Evolutionary conservation across 2,113 vertebrate genomes (phyloP), one percentile per base, ranked within the genome.

Genomic region (Gallinago undulata): DNA sequence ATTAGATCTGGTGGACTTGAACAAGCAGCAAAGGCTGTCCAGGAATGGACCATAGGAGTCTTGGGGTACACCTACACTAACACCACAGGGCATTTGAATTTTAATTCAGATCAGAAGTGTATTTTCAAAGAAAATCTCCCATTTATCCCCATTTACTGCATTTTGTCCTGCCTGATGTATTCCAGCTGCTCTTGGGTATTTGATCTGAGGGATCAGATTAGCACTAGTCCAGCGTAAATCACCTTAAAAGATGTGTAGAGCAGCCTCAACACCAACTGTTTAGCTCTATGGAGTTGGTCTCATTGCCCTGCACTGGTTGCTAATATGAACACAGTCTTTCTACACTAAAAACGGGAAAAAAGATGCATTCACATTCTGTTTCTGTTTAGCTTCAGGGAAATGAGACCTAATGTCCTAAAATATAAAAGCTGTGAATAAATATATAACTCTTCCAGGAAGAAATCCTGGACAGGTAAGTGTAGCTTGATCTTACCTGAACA

Each of bases 401-500:
- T 31, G 1, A 90, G 63, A 84, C 64, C 16, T 80, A 89, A 88
- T 86, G 75, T 81, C 83, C 73, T 84, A 63, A 93, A 6, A 55
- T 22, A 73, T 19, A 81, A 68, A 89, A 73, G 15, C 45, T 39
- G 62, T 55, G 11, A 35, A 66, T 79, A 96, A 95, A 93, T 27
- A 88, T 35, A 7, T 59, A 67, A 5, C 11, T 78, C n/a, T 93
- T 93, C 68, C 90, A 94, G 79, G 55, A 94, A 87, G 56, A 86
- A 84, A 75, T 64, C 48, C 33, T 45, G 79, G 25, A 62, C 23
- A 45, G 18, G 63, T 84, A 62, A 95, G 13, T 14, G 24, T 79
- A 63, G 11, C 50, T 96, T 87, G 84, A 94, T 96, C 28, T 79
- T 79, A 76, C 66, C 93, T 84, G 69, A 94, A 76, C 74, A 93